phyloP scores from a whole-genome alignment of 2,888 invertebrate species.

The Hydroisotoma schaefferi region DNA sequence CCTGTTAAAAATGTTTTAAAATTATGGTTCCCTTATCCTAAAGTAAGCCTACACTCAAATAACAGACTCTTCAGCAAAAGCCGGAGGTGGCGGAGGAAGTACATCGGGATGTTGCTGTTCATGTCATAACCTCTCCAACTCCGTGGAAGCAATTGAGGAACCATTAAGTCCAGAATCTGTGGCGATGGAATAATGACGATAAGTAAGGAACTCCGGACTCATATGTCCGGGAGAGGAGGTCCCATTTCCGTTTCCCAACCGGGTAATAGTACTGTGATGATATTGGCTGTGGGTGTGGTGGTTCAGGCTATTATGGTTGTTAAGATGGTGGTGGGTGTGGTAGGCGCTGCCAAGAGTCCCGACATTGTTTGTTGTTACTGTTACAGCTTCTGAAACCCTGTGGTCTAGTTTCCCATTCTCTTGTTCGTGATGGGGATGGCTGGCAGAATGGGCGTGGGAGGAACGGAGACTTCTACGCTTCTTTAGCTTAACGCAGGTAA shows the following conservation, averaged over 20 bases:
- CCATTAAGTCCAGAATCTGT: slow-evolving; percentile 42
- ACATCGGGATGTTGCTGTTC: slow-evolving; percentile 27
- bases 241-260: slow-evolving; percentile 13
- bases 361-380: slow-evolving; percentile 44
- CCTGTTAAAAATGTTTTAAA: no score
- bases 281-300: slow-evolving; percentile 6
- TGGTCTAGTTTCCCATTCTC: slow-evolving; percentile 48
- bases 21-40: no score
- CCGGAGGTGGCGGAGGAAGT: slow-evolving; percentile 25
- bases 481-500: slow-evolving; percentile 79
- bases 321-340: slow-evolving; percentile 28
- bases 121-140: slow-evolving; percentile 48
- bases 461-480: slow-evolving; percentile 63
- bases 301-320: slow-evolving; percentile 26
- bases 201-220: slow-evolving; percentile 47
- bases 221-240: slow-evolving; percentile 37
- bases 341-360: slow-evolving; percentile 45
- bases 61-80: slow-evolving; percentile 9
- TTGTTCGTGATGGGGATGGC: no score
- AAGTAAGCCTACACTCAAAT: no score
- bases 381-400: slow-evolving; percentile 43
- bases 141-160: slow-evolving; percentile 43
- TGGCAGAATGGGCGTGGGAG: no score
- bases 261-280: slow-evolving; percentile 6
- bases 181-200: slow-evolving; percentile 46